A percentile compares a stretch with the other conserved stretches of the same genome.
Conservation (phyloP, 2,797 vertebrate genomes). For the Ataeniobius toweri region DNA sequence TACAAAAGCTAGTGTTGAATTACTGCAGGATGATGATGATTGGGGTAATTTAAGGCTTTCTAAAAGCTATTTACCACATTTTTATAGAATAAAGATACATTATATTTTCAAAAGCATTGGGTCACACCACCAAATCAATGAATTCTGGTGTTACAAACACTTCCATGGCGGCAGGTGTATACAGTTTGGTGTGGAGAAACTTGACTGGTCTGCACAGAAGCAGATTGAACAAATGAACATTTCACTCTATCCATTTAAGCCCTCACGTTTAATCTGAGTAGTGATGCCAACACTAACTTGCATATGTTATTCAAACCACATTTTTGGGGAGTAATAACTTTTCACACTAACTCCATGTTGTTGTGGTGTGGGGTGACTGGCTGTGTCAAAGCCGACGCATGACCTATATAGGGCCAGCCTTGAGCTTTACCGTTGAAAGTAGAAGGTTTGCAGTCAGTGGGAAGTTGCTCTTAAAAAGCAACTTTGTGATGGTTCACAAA, state of each 20-base stretch:
- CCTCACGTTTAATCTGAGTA: neutral
- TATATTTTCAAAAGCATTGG: too few relatives aligned
- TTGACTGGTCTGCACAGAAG: neutral
- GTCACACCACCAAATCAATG: too few relatives aligned
- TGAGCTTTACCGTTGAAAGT: slow-evolving; percentile 42
- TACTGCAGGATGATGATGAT: neutral
- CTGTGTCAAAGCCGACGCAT: slow-evolving; percentile 41
- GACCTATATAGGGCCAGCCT: slow-evolving; percentile 44
- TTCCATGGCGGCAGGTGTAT: too few relatives aligned
- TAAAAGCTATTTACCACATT: neutral
- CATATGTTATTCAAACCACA: slow-evolving; percentile 1
- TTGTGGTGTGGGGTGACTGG: slow-evolving; percentile 19
- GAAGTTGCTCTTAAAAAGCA: slow-evolving; percentile 57
- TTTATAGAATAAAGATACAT: too few relatives aligned
- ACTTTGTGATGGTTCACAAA: slow-evolving; percentile 80
- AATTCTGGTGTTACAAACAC: too few relatives aligned
- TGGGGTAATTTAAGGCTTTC: neutral
- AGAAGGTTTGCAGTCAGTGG: slow-evolving; percentile 52
- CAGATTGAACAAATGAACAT: neutral
- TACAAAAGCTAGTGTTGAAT: neutral
- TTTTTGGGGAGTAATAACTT: slow-evolving; percentile 9
- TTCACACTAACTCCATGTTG: slow-evolving; percentile 9
- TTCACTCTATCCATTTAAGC: neutral
- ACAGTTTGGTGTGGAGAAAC: too few relatives aligned
- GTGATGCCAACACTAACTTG: neutral